Base-by-base conservation (phyloP, 2,113 vertebrate species). In the Catharus bicknelli region DNA sequence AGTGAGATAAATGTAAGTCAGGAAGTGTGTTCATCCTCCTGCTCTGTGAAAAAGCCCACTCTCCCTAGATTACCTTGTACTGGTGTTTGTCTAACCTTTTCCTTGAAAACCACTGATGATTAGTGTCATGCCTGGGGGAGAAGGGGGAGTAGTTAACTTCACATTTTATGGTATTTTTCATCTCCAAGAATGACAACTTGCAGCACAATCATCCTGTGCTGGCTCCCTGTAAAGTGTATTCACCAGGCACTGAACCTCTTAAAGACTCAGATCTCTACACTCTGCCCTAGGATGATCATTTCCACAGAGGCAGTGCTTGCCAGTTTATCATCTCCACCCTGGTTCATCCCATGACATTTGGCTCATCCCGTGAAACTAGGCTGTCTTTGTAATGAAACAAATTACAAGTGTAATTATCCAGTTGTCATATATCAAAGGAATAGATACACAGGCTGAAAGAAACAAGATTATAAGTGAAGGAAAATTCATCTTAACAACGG, bases 351-450 rank as follows among this genome's bases (percentile, higher is more conserved):
- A 32, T 61, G 84, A 57, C 81, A 67, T n/a, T 67, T 30, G 3
- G 30, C 36, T 67, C 5, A 4, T 81, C 66, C 61, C 45, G 25
- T 67, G 64, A 89, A 88, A 75, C 23, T 42, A 81, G 61, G 17
- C 57, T 93, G 80, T 48, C 77, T 72, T 84, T 55, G 80, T 84
- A 89, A 89, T 42, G 50, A 91, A 86, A 72, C 30, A 53, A 92
- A 91, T 94, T 82, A 84, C 74, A 91, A 59, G 15, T 59, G 54
- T 84, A 89, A 85, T 95, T 95, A 87, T 61, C 48, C 42, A 68
- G 62, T 53, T 57, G n/a, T 86, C 50, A 45, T 76, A 53, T 79
- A 75, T 78, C 86, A 89, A 58, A 90, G 74, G 77, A 89, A 84
- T 68, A 78, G 48, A 79, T 25, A 59, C 43, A 86, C 84, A 88